phyloP scores from a whole-genome alignment of 2,888 invertebrate genomes.

The Trichogramma dendrolimi region DNA sequence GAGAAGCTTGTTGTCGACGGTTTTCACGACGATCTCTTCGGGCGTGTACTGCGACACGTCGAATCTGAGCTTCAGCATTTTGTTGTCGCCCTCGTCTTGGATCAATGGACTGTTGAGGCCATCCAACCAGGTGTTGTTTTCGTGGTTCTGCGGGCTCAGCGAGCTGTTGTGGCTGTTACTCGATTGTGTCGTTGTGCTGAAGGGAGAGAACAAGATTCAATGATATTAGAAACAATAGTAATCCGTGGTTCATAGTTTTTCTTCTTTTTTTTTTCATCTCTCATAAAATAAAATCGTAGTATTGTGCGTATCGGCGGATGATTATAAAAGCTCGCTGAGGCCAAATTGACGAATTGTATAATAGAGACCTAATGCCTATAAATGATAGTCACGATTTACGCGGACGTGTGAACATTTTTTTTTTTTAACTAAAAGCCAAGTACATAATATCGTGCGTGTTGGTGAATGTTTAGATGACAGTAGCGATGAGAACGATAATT shows the following conservation, averaged over 20 bases:
- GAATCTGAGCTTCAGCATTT: conserved; percentile 90
- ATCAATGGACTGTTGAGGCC: conserved; percentile 89
- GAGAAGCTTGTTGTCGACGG: conserved; percentile 94
- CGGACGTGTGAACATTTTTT: too few relatives aligned
- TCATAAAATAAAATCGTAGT: not conserved
- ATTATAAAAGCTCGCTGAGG: not conserved
- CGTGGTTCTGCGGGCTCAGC: conserved; percentile 48
- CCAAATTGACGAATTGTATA: too few relatives aligned
- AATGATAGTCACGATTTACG: too few relatives aligned
- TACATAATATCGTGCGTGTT: too few relatives aligned
- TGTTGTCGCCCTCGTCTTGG: conserved; percentile 90
- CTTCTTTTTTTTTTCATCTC: too few relatives aligned
- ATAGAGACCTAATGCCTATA: too few relatives aligned
- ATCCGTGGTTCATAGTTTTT: not conserved
- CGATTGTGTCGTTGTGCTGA: conserved; percentile 65
- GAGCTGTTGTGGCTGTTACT: conserved; percentile 58
- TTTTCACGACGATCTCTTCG: conserved; percentile 97
- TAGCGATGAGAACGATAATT: too few relatives aligned
- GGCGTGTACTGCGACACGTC: conserved; percentile 96
- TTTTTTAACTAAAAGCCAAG: too few relatives aligned
- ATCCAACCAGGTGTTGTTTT: conserved; percentile 69
- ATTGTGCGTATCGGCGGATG: not conserved
- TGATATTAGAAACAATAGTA: not conserved
- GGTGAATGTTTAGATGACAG: too few relatives aligned
- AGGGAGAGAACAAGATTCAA: not conserved